A percentile compares a stretch with the other conserved stretches of the same genome.
Conservation (phyloP, 2,888 invertebrate genomes). For the Dolomedes plantarius region DNA sequence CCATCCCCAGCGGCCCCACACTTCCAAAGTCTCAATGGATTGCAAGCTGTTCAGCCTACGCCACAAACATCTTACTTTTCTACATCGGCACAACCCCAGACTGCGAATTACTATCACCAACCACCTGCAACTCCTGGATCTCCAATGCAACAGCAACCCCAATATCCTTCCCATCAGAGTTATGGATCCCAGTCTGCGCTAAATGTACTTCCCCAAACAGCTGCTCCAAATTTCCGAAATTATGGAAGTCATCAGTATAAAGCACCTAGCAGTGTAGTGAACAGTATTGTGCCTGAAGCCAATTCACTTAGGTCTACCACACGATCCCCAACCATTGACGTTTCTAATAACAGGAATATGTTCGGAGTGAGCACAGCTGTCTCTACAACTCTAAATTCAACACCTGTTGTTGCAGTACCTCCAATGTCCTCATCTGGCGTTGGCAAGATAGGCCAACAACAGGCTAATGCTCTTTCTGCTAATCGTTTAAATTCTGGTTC, state of each 20-base stretch:
- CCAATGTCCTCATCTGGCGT: constrained; percentile 38
- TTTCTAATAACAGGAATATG: constrained; percentile 42
- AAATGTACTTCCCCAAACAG: constrained; percentile 71
- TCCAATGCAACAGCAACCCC: constrained; percentile 91
- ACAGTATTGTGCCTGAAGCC: constrained; percentile 61
- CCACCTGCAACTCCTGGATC: constrained; percentile 96
- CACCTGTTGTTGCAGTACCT: constrained; percentile 53
- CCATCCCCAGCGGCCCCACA: constrained; percentile 75
- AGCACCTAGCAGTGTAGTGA: constrained; percentile 56
- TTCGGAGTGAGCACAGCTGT: constrained; percentile 58
- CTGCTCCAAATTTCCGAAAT: constrained; percentile 63
- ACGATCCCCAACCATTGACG: constrained; percentile 66
- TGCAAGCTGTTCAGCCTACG: constrained; percentile 78
- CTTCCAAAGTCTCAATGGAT: constrained; percentile 77
- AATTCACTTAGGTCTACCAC: constrained; percentile 49
- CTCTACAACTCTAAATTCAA: constrained; percentile 51
- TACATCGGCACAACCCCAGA: constrained; percentile 78
- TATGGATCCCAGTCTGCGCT: constrained; percentile 76
- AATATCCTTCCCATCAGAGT: constrained; percentile 78
- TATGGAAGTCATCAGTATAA: constrained; percentile 70
- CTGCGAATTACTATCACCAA: constrained; percentile 74
- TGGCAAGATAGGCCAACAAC: constrained; percentile 50
- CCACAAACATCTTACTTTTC: constrained; percentile 80
- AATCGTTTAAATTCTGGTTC: constrained; percentile 26
- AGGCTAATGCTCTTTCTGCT: constrained; percentile 27